Percentiles rank a stretch among this genome's conserved stretches.
These are phyloP conservation scores for Sitophilus oryzae DNA, from an alignment of 1,140 invertebrate species.

Conservation along the genomic window DNA sequence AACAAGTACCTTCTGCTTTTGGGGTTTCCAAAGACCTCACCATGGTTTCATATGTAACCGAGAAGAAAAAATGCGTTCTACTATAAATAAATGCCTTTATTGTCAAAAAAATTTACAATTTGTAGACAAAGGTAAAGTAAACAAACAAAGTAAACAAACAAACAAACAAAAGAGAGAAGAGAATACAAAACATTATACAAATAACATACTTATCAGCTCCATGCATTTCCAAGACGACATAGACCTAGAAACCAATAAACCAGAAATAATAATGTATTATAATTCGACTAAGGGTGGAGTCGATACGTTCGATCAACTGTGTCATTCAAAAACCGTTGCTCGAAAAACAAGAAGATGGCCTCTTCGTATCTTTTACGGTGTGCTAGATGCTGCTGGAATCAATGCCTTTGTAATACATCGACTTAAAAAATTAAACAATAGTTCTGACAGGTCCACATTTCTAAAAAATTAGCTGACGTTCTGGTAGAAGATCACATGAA, in stretches of 20 bases:
- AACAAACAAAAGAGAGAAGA: no score
- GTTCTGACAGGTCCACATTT: not conserved
- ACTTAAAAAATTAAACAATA: constrained; percentile 5
- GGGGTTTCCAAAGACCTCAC: not conserved
- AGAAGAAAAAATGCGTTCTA: no score
- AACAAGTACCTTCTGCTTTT: not conserved
- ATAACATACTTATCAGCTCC: no score
- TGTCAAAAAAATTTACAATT: no score
- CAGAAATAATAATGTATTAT: constrained; percentile 1
- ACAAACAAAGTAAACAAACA: no score
- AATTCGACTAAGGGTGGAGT: constrained; percentile 3
- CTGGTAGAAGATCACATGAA: constrained; percentile 5
- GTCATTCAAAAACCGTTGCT: not conserved
- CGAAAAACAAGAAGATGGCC: constrained; percentile 1
- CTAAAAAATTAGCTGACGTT: constrained; percentile 6
- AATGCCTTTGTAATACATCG: not conserved
- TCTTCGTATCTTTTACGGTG: not conserved
- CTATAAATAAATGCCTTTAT: no score
- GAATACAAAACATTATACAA: no score
- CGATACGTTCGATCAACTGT: not conserved
- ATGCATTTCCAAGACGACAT: not conserved
- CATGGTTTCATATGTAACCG: no score
- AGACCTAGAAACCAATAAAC: not conserved
- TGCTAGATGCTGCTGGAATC: constrained; percentile 12
- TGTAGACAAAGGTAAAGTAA: no score